Evolutionary conservation across 64 coral and sea anemone genomes (phyloP).

Genomic region (Pocillopora damicornis): DNA sequence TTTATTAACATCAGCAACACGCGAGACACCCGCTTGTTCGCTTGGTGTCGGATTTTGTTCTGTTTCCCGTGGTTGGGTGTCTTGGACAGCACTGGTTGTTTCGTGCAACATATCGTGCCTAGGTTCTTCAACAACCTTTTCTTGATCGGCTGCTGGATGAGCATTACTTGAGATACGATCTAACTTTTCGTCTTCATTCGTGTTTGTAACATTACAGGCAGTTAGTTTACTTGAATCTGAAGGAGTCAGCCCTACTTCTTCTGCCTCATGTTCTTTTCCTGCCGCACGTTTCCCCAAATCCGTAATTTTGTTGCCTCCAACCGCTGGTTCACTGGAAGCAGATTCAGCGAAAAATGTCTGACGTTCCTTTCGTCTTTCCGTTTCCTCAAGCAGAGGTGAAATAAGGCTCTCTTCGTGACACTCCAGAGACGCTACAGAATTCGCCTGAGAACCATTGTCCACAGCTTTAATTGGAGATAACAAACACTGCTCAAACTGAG

Average conservation of each 20-base stretch:
- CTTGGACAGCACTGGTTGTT: neutral
- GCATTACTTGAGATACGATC: neutral
- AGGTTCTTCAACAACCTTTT: neutral
- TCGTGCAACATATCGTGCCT: neutral
- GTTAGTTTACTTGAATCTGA: neutral
- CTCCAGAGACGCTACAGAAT: conserved; percentile 77
- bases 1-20: neutral
- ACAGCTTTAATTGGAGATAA: conserved; percentile 47
- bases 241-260: neutral
- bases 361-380: conserved; percentile 11
- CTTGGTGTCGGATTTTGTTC: neutral
- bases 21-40: neutral
- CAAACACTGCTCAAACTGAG: conserved; percentile 3
- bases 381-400: conserved; percentile 57
- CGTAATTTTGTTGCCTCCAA: neutral
- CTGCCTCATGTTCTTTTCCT: neutral
- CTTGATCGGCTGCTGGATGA: neutral
- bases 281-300: neutral
- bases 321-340: neutral
- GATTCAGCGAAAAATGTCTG: conserved; percentile 47
- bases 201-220: neutral
- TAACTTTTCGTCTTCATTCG: neutral
- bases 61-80: neutral
- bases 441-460: conserved; percentile 63
- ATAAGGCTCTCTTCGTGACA: conserved; percentile 91